Conservation (phyloP, 2,797 vertebrate genomes). For the Argentina silus region DNA sequence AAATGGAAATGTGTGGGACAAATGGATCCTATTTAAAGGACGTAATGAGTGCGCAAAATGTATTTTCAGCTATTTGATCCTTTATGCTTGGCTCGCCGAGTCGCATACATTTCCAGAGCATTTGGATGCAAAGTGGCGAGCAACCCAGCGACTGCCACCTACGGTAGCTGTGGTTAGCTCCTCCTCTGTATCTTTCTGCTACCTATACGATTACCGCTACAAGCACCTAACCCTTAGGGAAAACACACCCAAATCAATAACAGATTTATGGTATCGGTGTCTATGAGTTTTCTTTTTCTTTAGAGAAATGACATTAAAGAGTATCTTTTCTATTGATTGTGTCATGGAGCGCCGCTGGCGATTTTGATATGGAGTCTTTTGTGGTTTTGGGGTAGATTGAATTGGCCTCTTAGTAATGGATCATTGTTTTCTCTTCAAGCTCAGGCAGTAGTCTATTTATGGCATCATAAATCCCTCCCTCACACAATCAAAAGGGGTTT, state of each 20-base stretch:
- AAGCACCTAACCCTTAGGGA: conserved; percentile 24
- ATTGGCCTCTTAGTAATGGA: conserved; percentile 64
- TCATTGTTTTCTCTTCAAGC: conserved; percentile 59
- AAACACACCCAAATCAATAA: conserved; percentile 41
- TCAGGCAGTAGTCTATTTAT: conserved; percentile 50
- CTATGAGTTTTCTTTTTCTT: conserved; percentile 21
- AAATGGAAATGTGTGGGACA: conserved; percentile 4
- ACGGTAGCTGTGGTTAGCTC: not conserved
- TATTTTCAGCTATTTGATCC: not conserved
- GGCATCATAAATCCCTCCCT: conserved; percentile 56
- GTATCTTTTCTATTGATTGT: conserved; percentile 29
- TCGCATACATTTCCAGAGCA: not conserved
- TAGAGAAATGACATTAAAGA: conserved; percentile 29
- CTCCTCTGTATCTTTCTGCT: not conserved
- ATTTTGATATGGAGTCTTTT: conserved; percentile 34
- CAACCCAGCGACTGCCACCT: not conserved
- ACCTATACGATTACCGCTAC: conserved; percentile 11
- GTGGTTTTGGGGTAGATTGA: conserved; percentile 45
- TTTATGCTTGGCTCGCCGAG: not conserved
- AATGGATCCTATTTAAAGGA: conserved; percentile 7
- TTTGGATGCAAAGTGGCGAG: not conserved
- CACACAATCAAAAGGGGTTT: conserved; percentile 43
- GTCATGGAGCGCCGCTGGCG: conserved; percentile 27
- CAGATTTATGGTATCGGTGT: conserved; percentile 1
- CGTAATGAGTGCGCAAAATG: conserved; percentile 8